Conservation (phyloP, 35 echinoderm and acorn worm genomes). For the Apostichopus japonicus region DNA sequence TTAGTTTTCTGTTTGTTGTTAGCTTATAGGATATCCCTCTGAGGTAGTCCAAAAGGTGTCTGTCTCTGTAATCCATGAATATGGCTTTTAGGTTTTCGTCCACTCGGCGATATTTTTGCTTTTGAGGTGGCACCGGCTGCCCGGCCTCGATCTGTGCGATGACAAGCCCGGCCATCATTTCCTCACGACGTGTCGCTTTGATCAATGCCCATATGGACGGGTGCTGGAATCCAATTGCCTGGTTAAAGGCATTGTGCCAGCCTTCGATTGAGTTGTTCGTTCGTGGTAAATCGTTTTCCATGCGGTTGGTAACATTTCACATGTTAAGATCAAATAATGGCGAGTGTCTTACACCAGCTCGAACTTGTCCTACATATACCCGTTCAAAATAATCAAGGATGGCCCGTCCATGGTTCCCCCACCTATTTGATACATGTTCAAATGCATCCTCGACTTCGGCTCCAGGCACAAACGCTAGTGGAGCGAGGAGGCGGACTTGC, state of each 20-base stretch:
- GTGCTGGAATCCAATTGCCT: too few species aligned
- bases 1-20: too few species aligned
- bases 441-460: not conserved
- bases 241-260: too few species aligned
- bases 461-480: constrained; percentile 26
- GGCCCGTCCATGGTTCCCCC: too few species aligned
- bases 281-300: too few species aligned
- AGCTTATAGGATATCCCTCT: too few species aligned
- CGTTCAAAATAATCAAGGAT: constrained; percentile 15
- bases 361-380: not conserved
- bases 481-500: constrained; percentile 14
- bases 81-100: not conserved
- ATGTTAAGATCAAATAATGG: too few species aligned
- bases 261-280: too few species aligned
- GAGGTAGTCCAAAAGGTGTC: not conserved
- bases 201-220: not conserved
- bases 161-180: not conserved
- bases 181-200: not conserved
- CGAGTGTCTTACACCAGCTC: too few species aligned
- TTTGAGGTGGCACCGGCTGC: not conserved
- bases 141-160: constrained; percentile 28
- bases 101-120: not conserved
- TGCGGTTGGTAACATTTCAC: too few species aligned
- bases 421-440: not conserved
- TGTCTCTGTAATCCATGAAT: not conserved